Percentiles rank a stretch among this genome's conserved stretches.
phyloP scores from a whole-genome alignment of 2,113 vertebrate species.

The Pogonocichla stellata region DNA sequence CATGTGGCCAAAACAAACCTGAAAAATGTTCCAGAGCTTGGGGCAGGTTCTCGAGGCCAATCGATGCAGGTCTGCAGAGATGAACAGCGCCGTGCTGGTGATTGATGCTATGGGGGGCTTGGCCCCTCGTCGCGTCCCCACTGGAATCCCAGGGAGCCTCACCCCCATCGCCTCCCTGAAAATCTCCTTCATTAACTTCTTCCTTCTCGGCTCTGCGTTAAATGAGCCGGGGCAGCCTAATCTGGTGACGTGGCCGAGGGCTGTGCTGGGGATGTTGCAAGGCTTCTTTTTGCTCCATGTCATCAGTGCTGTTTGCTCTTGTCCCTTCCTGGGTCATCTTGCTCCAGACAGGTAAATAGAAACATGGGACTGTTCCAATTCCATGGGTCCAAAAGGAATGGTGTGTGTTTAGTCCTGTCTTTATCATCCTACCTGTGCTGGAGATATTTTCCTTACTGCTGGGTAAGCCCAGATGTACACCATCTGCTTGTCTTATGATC shows the following conservation, averaged over 20 bases:
- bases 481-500: slow-evolving; percentile 70
- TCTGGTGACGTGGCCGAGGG: neutral
- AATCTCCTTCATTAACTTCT: neutral
- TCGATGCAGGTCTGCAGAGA: neutral
- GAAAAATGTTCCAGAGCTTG: neutral
- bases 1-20: slow-evolving; percentile 3
- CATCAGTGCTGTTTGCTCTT: neutral
- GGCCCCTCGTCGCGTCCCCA: rapidly evolving
- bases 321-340: neutral
- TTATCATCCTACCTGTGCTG: slow-evolving; percentile 56
- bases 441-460: slow-evolving; percentile 61
- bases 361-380: neutral
- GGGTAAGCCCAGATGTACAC: slow-evolving; percentile 70
- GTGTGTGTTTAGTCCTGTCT: slow-evolving; percentile 20
- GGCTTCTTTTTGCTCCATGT: neutral
- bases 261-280: neutral
- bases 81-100: neutral
- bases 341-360: slow-evolving; percentile 30
- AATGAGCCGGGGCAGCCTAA: neutral
- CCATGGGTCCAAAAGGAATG: neutral
- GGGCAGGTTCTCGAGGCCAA: neutral
- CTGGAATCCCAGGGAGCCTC: neutral
- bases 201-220: neutral
- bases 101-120: neutral
- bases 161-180: neutral